phyloP scores from a whole-genome alignment of 1,140 invertebrate species.

The Zaprionus ghesquierei region DNA sequence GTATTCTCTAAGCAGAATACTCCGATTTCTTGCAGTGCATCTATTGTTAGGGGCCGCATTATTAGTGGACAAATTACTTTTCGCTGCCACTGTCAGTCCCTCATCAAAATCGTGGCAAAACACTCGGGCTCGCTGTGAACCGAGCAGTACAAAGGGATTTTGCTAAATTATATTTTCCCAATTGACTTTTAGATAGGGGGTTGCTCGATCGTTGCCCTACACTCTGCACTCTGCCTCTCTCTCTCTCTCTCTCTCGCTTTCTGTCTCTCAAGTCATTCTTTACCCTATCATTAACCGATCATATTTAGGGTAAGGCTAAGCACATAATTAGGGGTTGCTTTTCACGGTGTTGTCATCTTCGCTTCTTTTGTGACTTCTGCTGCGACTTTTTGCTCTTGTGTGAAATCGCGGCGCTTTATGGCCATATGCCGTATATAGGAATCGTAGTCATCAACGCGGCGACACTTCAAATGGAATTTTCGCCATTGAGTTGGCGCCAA shows the following conservation, averaged over 20 bases:
- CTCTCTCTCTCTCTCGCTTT: neutral
- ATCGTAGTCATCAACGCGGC: conserved; percentile 46
- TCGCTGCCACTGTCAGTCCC: conserved; percentile 81
- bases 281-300: conserved; percentile 77
- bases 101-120: conserved; percentile 78
- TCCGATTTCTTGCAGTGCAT: conserved; percentile 44
- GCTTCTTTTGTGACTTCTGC: conserved; percentile 26
- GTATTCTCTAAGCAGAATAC: neutral
- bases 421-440: neutral
- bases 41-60: conserved; percentile 35
- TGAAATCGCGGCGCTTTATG: conserved; percentile 42
- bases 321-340: conserved; percentile 75
- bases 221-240: neutral
- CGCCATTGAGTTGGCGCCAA: conserved; percentile 17
- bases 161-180: conserved; percentile 80
- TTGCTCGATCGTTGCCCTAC: conserved; percentile 42
- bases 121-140: conserved; percentile 59
- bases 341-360: conserved; percentile 46
- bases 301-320: conserved; percentile 78
- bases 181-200: conserved; percentile 69
- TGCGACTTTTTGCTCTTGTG: conserved; percentile 54
- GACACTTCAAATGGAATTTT: conserved; percentile 41
- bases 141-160: conserved; percentile 57
- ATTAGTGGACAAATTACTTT: conserved; percentile 81
- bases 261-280: conserved; percentile 7